Conservation (phyloP, 1,140 invertebrate species). For the Drosophila malerkotliana region DNA sequence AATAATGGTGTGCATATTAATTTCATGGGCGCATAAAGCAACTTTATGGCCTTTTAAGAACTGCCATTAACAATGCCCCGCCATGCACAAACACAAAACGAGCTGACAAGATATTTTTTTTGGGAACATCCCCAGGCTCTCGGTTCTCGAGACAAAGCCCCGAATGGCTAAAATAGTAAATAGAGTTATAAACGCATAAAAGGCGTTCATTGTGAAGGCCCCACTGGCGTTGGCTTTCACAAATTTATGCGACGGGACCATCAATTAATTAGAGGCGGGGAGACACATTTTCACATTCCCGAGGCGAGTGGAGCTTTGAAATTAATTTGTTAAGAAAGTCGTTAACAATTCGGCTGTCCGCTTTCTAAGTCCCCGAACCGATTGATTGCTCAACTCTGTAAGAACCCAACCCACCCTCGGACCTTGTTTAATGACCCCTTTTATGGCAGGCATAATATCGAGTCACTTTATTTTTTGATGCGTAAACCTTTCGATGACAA, state of each 20-base stretch:
- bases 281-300: slow-evolving; percentile 61
- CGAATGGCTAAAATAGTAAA: slow-evolving; percentile 67
- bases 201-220: slow-evolving; percentile 63
- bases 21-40: slow-evolving; percentile 78
- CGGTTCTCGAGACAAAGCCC: slow-evolving; percentile 33
- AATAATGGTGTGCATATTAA: slow-evolving; percentile 81
- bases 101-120: slow-evolving; percentile 54
- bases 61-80: slow-evolving; percentile 70
- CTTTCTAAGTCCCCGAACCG: slow-evolving; percentile 52
- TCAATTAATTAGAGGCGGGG: slow-evolving; percentile 72
- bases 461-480: slow-evolving; percentile 13
- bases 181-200: slow-evolving; percentile 78
- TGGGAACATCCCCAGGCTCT: slow-evolving; percentile 28
- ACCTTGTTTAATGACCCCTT: slow-evolving; percentile 55
- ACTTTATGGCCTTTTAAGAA: slow-evolving; percentile 81
- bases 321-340: slow-evolving; percentile 75
- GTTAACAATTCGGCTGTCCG: slow-evolving; percentile 63
- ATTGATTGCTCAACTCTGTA: slow-evolving; percentile 10
- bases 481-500: not conserved
- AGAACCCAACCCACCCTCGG: slow-evolving; percentile 11
- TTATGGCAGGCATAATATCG: slow-evolving; percentile 51
- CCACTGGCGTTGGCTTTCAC: slow-evolving; percentile 72
- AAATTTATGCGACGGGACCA: slow-evolving; percentile 68
- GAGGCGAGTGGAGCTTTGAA: slow-evolving; percentile 31
- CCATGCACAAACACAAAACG: slow-evolving; percentile 74